Conservation (phyloP, 2,113 vertebrate species). For the Stigmatopora argus region DNA sequence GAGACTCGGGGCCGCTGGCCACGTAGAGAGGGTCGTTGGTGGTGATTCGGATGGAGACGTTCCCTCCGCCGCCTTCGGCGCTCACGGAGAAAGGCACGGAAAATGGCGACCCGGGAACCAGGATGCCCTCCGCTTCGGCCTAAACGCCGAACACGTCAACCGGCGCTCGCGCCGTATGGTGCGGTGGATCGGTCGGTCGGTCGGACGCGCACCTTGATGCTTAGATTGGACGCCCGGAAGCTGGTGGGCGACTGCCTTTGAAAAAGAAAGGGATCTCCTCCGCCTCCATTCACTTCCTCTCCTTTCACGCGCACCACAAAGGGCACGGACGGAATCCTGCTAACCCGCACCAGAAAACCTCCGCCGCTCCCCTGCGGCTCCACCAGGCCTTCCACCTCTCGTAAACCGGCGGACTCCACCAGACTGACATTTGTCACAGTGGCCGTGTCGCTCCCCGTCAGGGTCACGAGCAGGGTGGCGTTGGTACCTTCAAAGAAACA, state of each 20-base stretch:
- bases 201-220: constrained; percentile 39
- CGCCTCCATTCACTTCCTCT: background rate
- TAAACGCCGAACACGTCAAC: constrained; percentile 11
- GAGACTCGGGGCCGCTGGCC: constrained; percentile 22
- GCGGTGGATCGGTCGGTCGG: background rate
- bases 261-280: constrained; percentile 16
- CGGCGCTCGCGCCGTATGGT: background rate
- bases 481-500: constrained; percentile 33
- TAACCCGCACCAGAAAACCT: constrained; percentile 34
- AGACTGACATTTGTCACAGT: constrained; percentile 45
- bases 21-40: constrained; percentile 38
- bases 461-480: constrained; percentile 45
- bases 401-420: constrained; percentile 29
- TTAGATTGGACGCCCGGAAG: constrained; percentile 49
- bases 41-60: constrained; percentile 45
- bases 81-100: constrained; percentile 49
- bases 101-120: constrained; percentile 35
- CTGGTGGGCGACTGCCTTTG: constrained; percentile 53
- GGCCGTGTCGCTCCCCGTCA: constrained; percentile 39
- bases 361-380: constrained; percentile 12
- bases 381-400: constrained; percentile 28
- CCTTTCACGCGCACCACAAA: constrained; percentile 54
- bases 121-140: constrained; percentile 30
- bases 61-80: constrained; percentile 19
- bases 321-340: constrained; percentile 29